Evolutionary conservation across 2,113 vertebrate genomes (phyloP), one percentile per base, ranked within the genome.

Genomic region (Poeciliopsis turrubarensis): DNA sequence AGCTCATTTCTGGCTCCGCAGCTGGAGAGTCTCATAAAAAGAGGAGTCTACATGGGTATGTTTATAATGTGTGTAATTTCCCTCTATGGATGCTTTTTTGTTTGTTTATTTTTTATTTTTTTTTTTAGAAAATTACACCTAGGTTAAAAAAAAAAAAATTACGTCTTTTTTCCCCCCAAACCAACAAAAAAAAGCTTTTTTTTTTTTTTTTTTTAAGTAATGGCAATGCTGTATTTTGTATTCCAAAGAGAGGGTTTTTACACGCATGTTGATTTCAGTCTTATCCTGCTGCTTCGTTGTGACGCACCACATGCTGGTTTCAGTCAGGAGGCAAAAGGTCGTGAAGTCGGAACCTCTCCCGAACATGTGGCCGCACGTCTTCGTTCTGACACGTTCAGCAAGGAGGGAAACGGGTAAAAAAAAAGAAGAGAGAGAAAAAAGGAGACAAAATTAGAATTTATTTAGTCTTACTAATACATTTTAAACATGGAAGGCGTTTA

Each of bases 281-380:
- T 79, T 74, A 83, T 78, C 70, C 67, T 70, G 89, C 70, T 68
- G 82, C 88, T 78, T 86, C 60, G 29, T 76, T 71, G 54, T 68
- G 73, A 81, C 68, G 75, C 37, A 37, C 62, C 14, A 61, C 22
- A 13, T 12, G 37, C 32, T 22, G 2, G 73, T 68, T 83, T 97
- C 97, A 99, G 74, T 99, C 98, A 3, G 98, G 97, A 79, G 98
- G 98, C 92, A 99, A 95, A 90, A 99, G 94, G 94, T 99, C 97
- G 85, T 99, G 98, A 95, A 99, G 96, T 75, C 98, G 97, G 94
- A 99, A 99, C 90, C 96, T 95, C 92, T 98, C 97, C 91, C 97
- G 94, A 93, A 99, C 98, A 79, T 99, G 97, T 80, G 98, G 98
- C 78, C 98, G 95, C 86, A 99, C 98, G 89, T 99, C 98, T 94